Conservation (phyloP, 2,888 invertebrate species). For the Thecocarcelia acutangulata region DNA sequence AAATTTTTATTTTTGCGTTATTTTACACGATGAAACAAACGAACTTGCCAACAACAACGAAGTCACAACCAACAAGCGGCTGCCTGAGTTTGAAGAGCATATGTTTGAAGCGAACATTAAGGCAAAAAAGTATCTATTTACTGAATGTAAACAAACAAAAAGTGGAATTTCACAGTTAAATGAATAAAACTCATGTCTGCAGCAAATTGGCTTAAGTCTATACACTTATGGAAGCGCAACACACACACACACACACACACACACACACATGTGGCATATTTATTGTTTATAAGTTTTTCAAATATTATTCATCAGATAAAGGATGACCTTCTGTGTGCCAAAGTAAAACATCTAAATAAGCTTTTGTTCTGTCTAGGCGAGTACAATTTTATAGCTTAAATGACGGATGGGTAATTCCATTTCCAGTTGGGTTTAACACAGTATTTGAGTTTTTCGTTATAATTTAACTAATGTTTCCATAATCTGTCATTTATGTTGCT, state of each 20-base stretch:
- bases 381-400: not conserved
- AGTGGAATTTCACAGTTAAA: slow-evolving; percentile 34
- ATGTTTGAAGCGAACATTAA: slow-evolving; percentile 44
- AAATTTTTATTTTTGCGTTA: slow-evolving; percentile 29
- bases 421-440: not conserved
- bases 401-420: slow-evolving; percentile 57
- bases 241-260: slow-evolving; percentile 13
- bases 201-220: slow-evolving; percentile 36
- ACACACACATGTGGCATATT: not conserved
- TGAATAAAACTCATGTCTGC: slow-evolving; percentile 2
- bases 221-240: slow-evolving; percentile 31
- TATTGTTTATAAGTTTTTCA: not conserved
- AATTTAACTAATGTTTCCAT: slow-evolving; percentile 14
- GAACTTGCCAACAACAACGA: slow-evolving; percentile 9
- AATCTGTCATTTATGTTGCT: slow-evolving; percentile 13
- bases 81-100: slow-evolving; percentile 44
- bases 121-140: slow-evolving; percentile 11
- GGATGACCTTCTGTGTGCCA: slow-evolving; percentile 50
- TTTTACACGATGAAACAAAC: slow-evolving; percentile 4
- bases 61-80: not conserved
- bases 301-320: slow-evolving; percentile 51
- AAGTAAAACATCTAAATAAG: slow-evolving; percentile 42
- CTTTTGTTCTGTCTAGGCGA: not conserved
- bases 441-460: not conserved
- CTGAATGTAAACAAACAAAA: slow-evolving; percentile 36